Base-by-base conservation (phyloP, 2,888 invertebrate species). In the Caenorhabditis drosophilae region DNA sequence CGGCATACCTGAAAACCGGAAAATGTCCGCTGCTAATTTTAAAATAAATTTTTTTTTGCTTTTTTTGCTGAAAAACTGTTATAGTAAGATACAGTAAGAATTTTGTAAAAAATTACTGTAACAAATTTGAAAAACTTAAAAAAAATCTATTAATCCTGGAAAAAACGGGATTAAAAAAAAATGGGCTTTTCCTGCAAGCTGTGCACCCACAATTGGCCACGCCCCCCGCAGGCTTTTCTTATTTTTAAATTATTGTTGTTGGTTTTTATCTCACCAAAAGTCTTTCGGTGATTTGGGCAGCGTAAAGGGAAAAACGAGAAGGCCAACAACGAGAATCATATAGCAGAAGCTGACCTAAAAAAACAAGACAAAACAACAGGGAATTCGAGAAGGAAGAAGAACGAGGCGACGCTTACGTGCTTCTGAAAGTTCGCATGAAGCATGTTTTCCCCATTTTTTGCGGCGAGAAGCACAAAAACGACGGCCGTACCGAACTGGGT, bases 401-500 rank as follows among this genome's bases (percentile, higher is more conserved):
- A n/a, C n/a, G 61, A 4, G 12, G 38, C 20, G 20, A 80, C 80
- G 45, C 72, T 48, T 49, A 66, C 56, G 38, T 66, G 59, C 11
- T 56, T 60, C 20, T 51, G 55, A 35, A 66, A 59, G 36, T 66
- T 73, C 12, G 75, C 69, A 40, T 71, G 69, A 26, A 77, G 49
- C 56, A 77, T 75, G 50, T 63, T 75, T 50, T 77, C 77, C n/a
- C 75, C 58, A 58, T 79, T 79, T 53, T 79, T 79, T 9, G 79
- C 64, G 16, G 77, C 78, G 15, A 80, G 61, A 15, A 80, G 58
- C 1, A 80, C 56, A 47, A 80, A 80, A 4, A 80, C 80, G n/a
- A 77, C 78, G 15, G 79, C 79, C 4, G 80, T 79, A 36, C 79
- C 79, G 60, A 80, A 80, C 51, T 73, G 73, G 1, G 79, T 80